Evolutionary conservation across 2,888 invertebrate genomes (phyloP), one percentile per base, ranked within the genome.

Genomic region (Drosophila quinaria): DNA sequence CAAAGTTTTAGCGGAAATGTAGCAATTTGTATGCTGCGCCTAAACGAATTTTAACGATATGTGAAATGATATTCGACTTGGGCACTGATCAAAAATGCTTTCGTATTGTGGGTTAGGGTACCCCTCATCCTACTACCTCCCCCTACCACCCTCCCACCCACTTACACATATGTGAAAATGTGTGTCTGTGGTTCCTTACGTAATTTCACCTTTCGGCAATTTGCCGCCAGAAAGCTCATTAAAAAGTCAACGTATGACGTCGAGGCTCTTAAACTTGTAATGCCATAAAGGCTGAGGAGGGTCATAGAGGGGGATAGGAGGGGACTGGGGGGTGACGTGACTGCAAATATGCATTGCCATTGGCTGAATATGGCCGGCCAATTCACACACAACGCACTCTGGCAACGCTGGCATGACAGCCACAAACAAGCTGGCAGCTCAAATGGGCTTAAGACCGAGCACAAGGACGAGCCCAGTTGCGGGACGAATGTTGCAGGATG

Each of bases 21-120:
- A 82, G 90, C 90, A 91, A 90, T 90, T 91, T 91, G 89, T 90
- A 90, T 91, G 84, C 90, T 78, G 76, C 77, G 83, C 87, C 84
- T 86, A 90, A 90, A 90, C 81, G 90, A 89, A 86, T 90, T 91
- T 87, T 87, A 90, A 90, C 89, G 90, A 90, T 90, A 91, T 91
- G 90, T 90, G 90, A 89, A 90, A 90, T 89, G 78, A 90, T 87
- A 82, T 85, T 89, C 84, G 89, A 80, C 81, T 70, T 31, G 72
- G 80, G 71, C 67, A 68, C 87, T 82, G 88, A 88, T 83, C 89
- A 83, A 82, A 88, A 86, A 75, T 86, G 80, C 67, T 74, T 42
- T 65, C 70, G 69, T 31, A 29, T 66, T 66, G 65, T 63, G 31
- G 58, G n/a, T 33, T 33, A 41, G 22, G 29, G 3, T 54, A 29